Percentiles rank a stretch among this genome's conserved stretches.
Evolutionary conservation across 37 sponge, comb jelly and placozoan species (phyloP).

Genomic region (Spongilla lacustris): DNA sequence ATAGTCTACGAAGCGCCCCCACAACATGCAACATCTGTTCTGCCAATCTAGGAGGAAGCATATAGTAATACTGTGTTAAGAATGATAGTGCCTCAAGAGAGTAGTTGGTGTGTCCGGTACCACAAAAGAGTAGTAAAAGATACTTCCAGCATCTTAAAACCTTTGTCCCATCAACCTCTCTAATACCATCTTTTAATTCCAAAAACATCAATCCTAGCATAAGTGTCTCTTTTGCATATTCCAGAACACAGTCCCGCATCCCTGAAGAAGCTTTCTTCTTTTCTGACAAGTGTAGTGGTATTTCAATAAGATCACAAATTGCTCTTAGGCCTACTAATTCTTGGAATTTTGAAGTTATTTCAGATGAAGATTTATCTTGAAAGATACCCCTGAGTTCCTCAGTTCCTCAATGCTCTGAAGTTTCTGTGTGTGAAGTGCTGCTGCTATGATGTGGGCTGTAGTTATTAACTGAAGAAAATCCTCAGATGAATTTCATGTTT

Average conservation of each 20-base stretch:
- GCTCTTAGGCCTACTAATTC: too few relatives aligned
- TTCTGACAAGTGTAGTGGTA: not conserved
- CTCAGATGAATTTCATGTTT: slow-evolving; percentile 19
- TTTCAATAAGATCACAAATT: not conserved
- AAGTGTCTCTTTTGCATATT: slow-evolving; percentile 32
- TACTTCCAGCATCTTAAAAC: slow-evolving; percentile 53
- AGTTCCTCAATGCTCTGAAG: slow-evolving; percentile 11
- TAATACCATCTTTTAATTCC: slow-evolving; percentile 48
- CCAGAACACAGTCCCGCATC: slow-evolving; percentile 25
- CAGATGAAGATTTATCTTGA: not conserved
- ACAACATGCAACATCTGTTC: slow-evolving; percentile 35
- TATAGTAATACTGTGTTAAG: slow-evolving; percentile 21
- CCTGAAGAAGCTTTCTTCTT: not conserved
- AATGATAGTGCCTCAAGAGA: slow-evolving; percentile 31
- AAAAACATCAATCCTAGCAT: slow-evolving; percentile 34
- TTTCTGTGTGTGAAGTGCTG: slow-evolving; percentile 7
- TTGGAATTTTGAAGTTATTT: not conserved
- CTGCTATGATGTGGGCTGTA: slow-evolving; percentile 25
- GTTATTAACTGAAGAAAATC: slow-evolving; percentile 29
- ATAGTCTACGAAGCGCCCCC: slow-evolving; percentile 30
- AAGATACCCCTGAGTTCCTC: not conserved
- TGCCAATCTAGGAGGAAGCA: slow-evolving; percentile 23
- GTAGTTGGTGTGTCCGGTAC: slow-evolving; percentile 20
- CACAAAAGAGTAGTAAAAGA: slow-evolving; percentile 18
- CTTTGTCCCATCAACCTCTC: slow-evolving; percentile 40